Base-by-base conservation (phyloP, 2,113 vertebrate genomes). In the Hucho hucho region DNA sequence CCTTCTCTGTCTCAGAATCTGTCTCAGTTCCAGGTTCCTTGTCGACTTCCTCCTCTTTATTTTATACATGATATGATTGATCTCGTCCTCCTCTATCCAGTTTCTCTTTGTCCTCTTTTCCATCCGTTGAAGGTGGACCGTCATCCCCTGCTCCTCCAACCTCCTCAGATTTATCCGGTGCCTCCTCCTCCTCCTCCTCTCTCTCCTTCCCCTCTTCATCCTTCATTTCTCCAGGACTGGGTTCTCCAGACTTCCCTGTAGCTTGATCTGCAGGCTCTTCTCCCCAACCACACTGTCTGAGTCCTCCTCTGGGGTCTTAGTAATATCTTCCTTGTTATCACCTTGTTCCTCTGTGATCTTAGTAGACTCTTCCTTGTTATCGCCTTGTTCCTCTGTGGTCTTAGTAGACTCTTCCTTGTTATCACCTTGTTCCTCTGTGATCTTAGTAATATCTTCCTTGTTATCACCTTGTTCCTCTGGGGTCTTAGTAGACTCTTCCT, bases 91-190 rank as follows among this genome's bases (percentile, higher is more conserved):
- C 58, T 59, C 29, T 0, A 3, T 22, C n/a, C 58, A 73, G 75
- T 74, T 73, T 59, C 74, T 86, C 86, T 78, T 64, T 47, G 73
- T 75, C 72, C 68, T 79, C 71, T 37, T 70, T 79, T 75, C 81
- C 76, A 26, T 56, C 70, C 61, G 81, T 64, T 68, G 71, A 69
- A 65, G 25, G 4, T 64, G 83, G 75, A 32, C 20, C 69, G 70
- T 70, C 68, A 22, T 80, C 72, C 69, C 75, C 64, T 73, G 70
- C 75, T 81, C 76, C 81, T 47, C 70, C 74, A 22, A 72, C 46
- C 49, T 43, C 14, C 49, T 53, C 49, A 16, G 49, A 72, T 73
- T 76, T 68, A 69, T 76, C 59, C 28, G 6, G 4, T 11, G 26
- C 47, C 47, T 29, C 26, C 26, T 59, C 32, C 2, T 9, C 18